Percentiles rank a stretch among this genome's conserved stretches.
Evolutionary conservation across 2,888 invertebrate genomes (phyloP).

Genomic region (Philereme transversata): DNA sequence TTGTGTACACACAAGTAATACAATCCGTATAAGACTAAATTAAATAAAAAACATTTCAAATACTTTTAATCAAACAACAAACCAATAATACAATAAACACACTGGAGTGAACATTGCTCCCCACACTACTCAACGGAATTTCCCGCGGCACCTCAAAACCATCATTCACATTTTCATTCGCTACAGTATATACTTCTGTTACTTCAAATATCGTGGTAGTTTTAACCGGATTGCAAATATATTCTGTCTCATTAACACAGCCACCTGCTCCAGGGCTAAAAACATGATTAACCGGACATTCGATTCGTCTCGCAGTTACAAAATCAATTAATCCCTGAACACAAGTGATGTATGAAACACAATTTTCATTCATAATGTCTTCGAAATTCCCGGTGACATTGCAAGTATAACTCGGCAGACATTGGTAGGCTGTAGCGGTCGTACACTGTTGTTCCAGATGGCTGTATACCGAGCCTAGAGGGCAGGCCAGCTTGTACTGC

Average conservation of each 20-base stretch:
- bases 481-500: conserved; percentile 65
- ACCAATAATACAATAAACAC: conserved; percentile 20
- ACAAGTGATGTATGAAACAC: conserved; percentile 62
- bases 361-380: conserved; percentile 44
- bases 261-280: conserved; percentile 45
- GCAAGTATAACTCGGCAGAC: conserved; percentile 59
- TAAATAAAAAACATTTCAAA: conserved; percentile 3
- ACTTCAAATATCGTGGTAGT: conserved; percentile 10
- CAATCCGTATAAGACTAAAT: too few relatives aligned
- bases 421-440: conserved; percentile 64
- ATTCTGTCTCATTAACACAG: conserved; percentile 56
- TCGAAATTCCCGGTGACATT: conserved; percentile 52
- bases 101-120: conserved; percentile 7
- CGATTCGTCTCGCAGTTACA: conserved; percentile 58
- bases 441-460: conserved; percentile 67
- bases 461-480: conserved; percentile 63
- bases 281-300: conserved; percentile 54
- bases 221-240: conserved; percentile 43
- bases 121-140: conserved; percentile 24
- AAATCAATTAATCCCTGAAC: conserved; percentile 54
- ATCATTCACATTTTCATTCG: conserved; percentile 10
- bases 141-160: conserved; percentile 15
- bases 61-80: conserved; percentile 27
- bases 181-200: conserved; percentile 6
- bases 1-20: too few relatives aligned